Base-by-base conservation (phyloP, 2,888 invertebrate genomes). In the Drosophila siamana region DNA sequence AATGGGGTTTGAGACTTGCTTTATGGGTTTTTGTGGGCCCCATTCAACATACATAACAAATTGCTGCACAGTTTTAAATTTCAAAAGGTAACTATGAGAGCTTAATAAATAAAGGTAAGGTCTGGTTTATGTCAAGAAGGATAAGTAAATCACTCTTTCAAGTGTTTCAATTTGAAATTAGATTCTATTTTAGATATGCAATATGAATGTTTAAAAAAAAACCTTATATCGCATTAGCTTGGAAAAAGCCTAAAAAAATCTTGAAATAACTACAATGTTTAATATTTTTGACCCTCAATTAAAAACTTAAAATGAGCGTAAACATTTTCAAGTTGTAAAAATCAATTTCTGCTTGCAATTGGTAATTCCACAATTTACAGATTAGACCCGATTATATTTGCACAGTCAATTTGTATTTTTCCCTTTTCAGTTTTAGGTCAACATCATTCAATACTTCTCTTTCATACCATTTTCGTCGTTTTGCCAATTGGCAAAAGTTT, bases 401-500 rank as follows among this genome's bases (percentile, higher is more conserved):
- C 52, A 41, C 19, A 30, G 40, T 26, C 28, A 26, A 38, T 47
- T 47, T 5, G 44, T 8, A 33, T 11, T 47, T 38, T 15, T 28
- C 9, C 26, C 24, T 22, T 9, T 16, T 47, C 9, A 22, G 15
- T 55, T 47, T 74, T 47, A 30, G 38, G 33, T 50, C 4, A 43
- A 26, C 28, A n/a, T 41, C 4, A 13, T 28, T 57, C 38, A 47
- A 41, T 48, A 28, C 22, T 15, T 50, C 40, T 60, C 41, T 51
- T 54, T 54, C 30, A 46, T 40, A 26, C 16, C 40, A 15, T 60
- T 33, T 33, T 33, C 33, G 33, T 33, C n/a, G 2, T 75, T 60
- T 77, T 67, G 78, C 73, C 56, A 77, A 78, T 81, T 80, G 52
- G 55, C 51, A 44, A 61, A 54, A 54, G 56, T 46, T 36, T 69